These are phyloP conservation scores for Butorides virescens DNA, from an alignment of 2,113 vertebrate genomes.

Conservation along the genomic window DNA sequence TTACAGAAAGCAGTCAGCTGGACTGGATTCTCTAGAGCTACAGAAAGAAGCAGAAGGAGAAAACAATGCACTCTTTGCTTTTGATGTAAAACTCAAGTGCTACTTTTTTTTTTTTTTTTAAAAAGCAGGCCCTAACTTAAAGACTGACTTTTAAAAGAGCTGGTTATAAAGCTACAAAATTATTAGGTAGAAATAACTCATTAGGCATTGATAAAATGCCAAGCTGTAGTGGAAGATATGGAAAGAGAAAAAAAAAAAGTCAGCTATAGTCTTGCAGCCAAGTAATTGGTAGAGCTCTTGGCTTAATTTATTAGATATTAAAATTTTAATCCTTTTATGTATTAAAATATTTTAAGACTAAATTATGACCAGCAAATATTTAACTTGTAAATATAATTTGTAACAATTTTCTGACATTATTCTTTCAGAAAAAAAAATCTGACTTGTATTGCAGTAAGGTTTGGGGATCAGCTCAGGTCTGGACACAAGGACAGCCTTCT, in stretches of 20 bases:
- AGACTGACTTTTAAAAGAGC: neutral
- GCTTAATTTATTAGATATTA: neutral
- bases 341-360: neutral
- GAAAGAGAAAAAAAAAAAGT: too few species aligned
- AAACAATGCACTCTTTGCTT: neutral
- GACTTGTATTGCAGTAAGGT: neutral
- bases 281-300: neutral
- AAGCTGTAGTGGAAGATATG: neutral
- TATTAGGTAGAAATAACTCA: neutral
- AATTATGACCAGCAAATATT: neutral
- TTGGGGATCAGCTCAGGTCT: neutral
- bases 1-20: neutral
- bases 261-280: neutral
- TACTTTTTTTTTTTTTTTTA: neutral
- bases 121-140: neutral
- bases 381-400: neutral
- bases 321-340: neutral
- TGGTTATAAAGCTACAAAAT: neutral
- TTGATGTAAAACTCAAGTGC: neutral
- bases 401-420: neutral
- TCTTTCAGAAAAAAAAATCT: neutral
- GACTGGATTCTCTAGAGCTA: neutral
- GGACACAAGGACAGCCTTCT: neutral
- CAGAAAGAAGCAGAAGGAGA: neutral
- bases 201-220: neutral